phyloP scores from a whole-genome alignment of 2,797 vertebrate species.

The Australoheros facetus region DNA sequence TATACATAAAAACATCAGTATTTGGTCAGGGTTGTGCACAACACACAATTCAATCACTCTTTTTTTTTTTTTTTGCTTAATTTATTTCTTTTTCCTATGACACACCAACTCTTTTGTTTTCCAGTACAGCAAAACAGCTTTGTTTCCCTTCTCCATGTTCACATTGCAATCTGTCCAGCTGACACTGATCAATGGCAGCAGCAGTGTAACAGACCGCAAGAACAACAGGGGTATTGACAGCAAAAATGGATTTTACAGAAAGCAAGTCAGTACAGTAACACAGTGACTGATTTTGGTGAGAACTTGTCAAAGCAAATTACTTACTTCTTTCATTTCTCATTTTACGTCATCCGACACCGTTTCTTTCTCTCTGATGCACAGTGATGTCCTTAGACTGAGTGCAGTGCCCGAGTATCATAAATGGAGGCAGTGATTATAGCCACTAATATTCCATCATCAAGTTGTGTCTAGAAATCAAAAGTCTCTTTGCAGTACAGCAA shows the following conservation, averaged over 20 bases:
- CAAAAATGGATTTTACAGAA: constrained; percentile 52
- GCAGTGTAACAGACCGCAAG: constrained; percentile 40
- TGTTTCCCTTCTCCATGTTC: constrained; percentile 14
- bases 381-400: constrained; percentile 32
- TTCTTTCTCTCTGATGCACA: constrained; percentile 28
- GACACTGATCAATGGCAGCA: constrained; percentile 59
- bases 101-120: neutral
- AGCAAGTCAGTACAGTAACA: constrained; percentile 27
- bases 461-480: constrained; percentile 30
- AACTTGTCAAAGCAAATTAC: constrained; percentile 60
- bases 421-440: constrained; percentile 47
- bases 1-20: neutral
- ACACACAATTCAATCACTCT: neutral
- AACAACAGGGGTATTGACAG: constrained; percentile 63
- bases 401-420: constrained; percentile 26
- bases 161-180: constrained; percentile 41
- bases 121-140: constrained; percentile 7
- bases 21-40: neutral
- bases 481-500: neutral
- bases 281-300: constrained; percentile 26
- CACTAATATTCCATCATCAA: constrained; percentile 2
- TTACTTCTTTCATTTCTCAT: constrained; percentile 52
- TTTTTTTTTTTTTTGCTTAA: neutral
- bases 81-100: neutral
- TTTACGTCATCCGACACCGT: neutral